Conservation (phyloP, 2,888 invertebrate genomes). For the Baronia brevicornis region DNA sequence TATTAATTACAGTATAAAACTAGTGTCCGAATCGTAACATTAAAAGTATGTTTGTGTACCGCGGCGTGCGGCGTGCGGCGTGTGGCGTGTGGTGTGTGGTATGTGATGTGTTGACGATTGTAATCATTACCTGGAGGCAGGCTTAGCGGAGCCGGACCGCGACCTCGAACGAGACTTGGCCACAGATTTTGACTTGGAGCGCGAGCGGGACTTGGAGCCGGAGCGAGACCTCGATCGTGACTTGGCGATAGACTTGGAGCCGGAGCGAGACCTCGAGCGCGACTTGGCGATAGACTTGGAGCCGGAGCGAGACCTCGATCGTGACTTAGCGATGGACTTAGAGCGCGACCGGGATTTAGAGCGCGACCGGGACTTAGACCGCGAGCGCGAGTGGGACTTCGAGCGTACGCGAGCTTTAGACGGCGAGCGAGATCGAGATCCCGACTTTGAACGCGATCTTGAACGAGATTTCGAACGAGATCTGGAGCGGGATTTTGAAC, state of each 20-base stretch:
- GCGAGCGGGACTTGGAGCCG: slow-evolving; percentile 30
- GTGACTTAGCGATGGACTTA: slow-evolving; percentile 23
- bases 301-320: slow-evolving; percentile 18
- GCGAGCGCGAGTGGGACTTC: slow-evolving; percentile 27
- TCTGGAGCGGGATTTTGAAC: slow-evolving; percentile 22
- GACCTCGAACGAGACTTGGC: slow-evolving; percentile 25
- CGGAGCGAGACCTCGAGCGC: slow-evolving; percentile 28
- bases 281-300: slow-evolving; percentile 22
- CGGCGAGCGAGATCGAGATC: slow-evolving; percentile 21
- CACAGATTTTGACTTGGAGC: slow-evolving; percentile 25
- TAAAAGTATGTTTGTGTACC: too few species aligned
- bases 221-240: slow-evolving; percentile 39
- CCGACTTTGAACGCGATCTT: slow-evolving; percentile 27
- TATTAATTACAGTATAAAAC: too few species aligned
- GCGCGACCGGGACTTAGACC: slow-evolving; percentile 25
- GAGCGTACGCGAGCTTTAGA: slow-evolving; percentile 29
- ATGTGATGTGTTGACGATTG: too few species aligned
- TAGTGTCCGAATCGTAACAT: too few species aligned
- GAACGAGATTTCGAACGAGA: slow-evolving; percentile 32
- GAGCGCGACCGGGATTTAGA: slow-evolving; percentile 22
- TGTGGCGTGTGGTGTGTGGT: too few species aligned
- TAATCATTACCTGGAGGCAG: slow-evolving; percentile 31
- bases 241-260: slow-evolving; percentile 28
- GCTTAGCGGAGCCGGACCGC: slow-evolving; percentile 32
- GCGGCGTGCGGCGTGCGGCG: too few species aligned